Conservation (phyloP, 2,888 invertebrate species). For the Xylota segnis region DNA sequence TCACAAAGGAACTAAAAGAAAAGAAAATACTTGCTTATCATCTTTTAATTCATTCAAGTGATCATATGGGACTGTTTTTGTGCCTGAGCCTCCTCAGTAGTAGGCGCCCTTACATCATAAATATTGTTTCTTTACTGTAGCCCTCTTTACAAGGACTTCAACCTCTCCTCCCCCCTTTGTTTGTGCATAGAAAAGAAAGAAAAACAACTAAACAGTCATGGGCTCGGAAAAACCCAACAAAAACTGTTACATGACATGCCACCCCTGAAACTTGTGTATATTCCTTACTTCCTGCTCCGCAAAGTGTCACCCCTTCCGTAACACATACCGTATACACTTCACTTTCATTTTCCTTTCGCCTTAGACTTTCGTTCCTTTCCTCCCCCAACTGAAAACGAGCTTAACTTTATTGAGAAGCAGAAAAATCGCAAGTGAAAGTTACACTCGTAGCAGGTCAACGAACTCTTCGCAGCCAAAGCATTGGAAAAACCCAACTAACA, state of each 20-base stretch:
- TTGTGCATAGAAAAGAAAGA: background rate
- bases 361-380: conserved; percentile 30
- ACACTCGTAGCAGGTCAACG: conserved; percentile 48
- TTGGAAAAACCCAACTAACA: conserved; percentile 20
- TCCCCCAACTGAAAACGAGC: conserved; percentile 55
- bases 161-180: background rate
- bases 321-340: conserved; percentile 31
- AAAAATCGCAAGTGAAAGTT: conserved; percentile 65
- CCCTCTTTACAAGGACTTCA: background rate
- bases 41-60: too few relatives aligned
- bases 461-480: conserved; percentile 49
- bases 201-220: conserved; percentile 25
- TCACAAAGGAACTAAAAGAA: too few relatives aligned
- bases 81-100: too few relatives aligned
- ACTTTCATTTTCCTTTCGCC: conserved; percentile 31
- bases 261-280: conserved; percentile 1
- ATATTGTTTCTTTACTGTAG: background rate
- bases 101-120: background rate
- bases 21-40: too few relatives aligned
- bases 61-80: background rate
- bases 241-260: conserved; percentile 5
- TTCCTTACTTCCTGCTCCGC: background rate
- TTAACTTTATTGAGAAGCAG: conserved; percentile 30
- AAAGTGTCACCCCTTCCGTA: conserved; percentile 37
- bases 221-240: conserved; percentile 25